Percentiles rank a stretch among this genome's conserved stretches.
Conservation (phyloP, 2,888 invertebrate species). For the Patella ulyssiponensis region DNA sequence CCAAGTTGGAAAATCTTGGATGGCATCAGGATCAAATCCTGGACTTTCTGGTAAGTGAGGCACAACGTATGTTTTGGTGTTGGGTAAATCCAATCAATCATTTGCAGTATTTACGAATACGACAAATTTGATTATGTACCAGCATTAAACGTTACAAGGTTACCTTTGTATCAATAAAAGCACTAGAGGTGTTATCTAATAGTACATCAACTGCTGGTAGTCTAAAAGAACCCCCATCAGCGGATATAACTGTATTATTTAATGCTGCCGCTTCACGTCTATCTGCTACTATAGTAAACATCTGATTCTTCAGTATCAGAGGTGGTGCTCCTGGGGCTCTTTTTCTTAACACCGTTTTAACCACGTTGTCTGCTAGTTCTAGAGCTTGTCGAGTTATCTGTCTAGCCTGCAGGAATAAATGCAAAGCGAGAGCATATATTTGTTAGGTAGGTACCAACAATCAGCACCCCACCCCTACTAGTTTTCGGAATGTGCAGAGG, state of each 20-base stretch:
- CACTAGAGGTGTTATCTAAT: conserved; percentile 23
- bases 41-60: too few species aligned
- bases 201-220: conserved; percentile 44
- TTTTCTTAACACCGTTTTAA: conserved; percentile 47
- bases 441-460: too few species aligned
- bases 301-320: conserved; percentile 40
- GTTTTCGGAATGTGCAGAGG: too few species aligned
- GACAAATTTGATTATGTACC: too few species aligned
- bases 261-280: conserved; percentile 41
- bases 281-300: conserved; percentile 46
- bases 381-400: conserved; percentile 47
- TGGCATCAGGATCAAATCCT: too few species aligned
- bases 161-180: conserved; percentile 42
- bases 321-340: conserved; percentile 48
- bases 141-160: background rate
- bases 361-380: conserved; percentile 45
- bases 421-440: background rate
- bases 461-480: too few species aligned
- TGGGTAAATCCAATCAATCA: too few species aligned
- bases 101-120: too few species aligned
- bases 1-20: too few species aligned
- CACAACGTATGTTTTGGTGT: too few species aligned
- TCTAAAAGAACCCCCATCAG: conserved; percentile 39
- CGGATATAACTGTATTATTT: conserved; percentile 38
- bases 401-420: conserved; percentile 39